Evolutionary conservation across 2,113 vertebrate genomes (phyloP), one percentile per base, ranked within the genome.

Genomic region (Campylomormyrus numenius): DNA sequence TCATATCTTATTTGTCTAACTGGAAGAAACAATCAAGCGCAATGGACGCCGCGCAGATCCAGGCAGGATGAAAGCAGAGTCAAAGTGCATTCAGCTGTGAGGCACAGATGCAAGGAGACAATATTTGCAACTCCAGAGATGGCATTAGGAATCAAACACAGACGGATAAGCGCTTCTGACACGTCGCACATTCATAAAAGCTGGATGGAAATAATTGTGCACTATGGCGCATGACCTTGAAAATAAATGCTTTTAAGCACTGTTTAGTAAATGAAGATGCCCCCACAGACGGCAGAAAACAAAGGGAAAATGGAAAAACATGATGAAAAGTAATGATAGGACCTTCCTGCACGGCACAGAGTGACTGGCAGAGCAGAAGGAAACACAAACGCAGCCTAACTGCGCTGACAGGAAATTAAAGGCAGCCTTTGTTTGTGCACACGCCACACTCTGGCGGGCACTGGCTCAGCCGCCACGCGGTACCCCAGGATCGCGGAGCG

Each of bases 321-420:
- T 52, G 90, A 91, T 88, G 85, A 85, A 90, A 91, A 91, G 53
- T 62, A 52, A 89, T 91, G 88, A 88, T 86, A 91, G 91, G 62
- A 83, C 88, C 50, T 77, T 88, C 24, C 35, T 83, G 84, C 49
- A 88, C 27, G 91, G n/a, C 91, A 85, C 88, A 46, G 74, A 90
- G 66, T 45, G 90, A 88, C 90, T 89, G 52, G 53, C 80, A 89
- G 58, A 77, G 66, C 58, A 46, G 66, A 80, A 85, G 35, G 46
- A 91, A 45, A 87, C 39, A 87, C 90, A 70, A 90, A 88, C 45
- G 6, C 85, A 88, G 89, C 90, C 53, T 50, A 70, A 85, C 58
- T 46, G 89, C 74, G 17, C 48, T 85, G 90, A 89, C 89, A 91
- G 93, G 90, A 92, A 92, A 92, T 92, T 77, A 90, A 92, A 92